phyloP scores from a whole-genome alignment of 2,888 invertebrate species.

The Ornithoptera priamus region DNA sequence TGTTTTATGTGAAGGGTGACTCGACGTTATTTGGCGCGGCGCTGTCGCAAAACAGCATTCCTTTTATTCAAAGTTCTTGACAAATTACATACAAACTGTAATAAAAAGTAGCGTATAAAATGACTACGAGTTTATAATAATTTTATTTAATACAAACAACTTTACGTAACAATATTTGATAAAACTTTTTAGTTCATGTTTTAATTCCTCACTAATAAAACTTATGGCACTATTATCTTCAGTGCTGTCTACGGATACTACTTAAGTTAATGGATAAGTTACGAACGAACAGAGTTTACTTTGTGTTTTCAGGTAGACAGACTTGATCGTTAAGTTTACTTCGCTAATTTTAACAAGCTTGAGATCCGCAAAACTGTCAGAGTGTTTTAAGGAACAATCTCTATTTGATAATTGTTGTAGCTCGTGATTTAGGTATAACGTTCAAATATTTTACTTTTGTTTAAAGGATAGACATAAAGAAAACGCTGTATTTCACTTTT shows the following conservation, averaged over 20 bases:
- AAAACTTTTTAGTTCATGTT: constrained; percentile 68
- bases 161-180: constrained; percentile 58
- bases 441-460: constrained; percentile 28
- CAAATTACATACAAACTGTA: constrained; percentile 34
- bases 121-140: constrained; percentile 33
- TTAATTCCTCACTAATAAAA: constrained; percentile 59
- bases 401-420: constrained; percentile 43
- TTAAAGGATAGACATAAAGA: neutral
- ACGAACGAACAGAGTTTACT: constrained; percentile 77
- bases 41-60: constrained; percentile 41
- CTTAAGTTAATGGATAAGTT: constrained; percentile 80
- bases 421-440: constrained; percentile 16
- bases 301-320: constrained; percentile 79
- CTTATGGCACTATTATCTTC: constrained; percentile 61
- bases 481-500: constrained; percentile 37
- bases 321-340: constrained; percentile 78
- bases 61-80: constrained; percentile 40
- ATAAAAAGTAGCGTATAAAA: constrained; percentile 26
- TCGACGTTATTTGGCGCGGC: constrained; percentile 44
- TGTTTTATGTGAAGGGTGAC: constrained; percentile 51
- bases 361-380: constrained; percentile 69
- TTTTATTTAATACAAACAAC: constrained; percentile 28
- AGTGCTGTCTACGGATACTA: constrained; percentile 77
- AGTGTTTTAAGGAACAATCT: constrained; percentile 60
- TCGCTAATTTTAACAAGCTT: constrained; percentile 77